Evolutionary conservation across 2,113 vertebrate genomes (phyloP), one percentile per base, ranked within the genome.

Genomic region (Plotosus lineatus): DNA sequence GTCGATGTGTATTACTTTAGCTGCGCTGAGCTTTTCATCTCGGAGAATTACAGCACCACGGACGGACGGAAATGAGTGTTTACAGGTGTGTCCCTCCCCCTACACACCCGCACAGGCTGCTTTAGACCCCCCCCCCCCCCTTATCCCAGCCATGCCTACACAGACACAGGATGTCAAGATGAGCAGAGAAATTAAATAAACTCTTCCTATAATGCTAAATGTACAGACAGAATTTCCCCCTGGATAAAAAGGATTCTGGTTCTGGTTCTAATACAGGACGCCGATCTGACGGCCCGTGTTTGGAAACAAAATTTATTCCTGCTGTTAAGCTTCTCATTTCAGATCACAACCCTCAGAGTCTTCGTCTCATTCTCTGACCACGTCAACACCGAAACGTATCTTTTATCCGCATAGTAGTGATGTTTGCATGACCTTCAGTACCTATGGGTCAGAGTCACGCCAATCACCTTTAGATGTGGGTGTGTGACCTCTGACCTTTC

Each of bases 1-100:
- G 33, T 60, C n/a, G 60, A 51, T 73, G 40, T 79, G 78, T 44
- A 75, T 83, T 60, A 69, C 61, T 48, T 68, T 53, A 83, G 38
- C 65, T 53, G 44, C 77, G 14, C 38, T 65, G 71, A 56, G 56
- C 61, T 46, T 61, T 50, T 55, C 44, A 42, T 5, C 46, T 28
- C 26, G 1, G 48, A 55, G 36, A 79, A 69, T 79, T 69, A 71
- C 77, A 56, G 77, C 65, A 28, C 50, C 0, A 31, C n/a, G 42
- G 46, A 15, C n/a, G 42, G 46, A 15, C 1, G 44, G 28, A 51
- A 78, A 65, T 50, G 50, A n/a, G 31, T 61, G 77, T 28, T 26
- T 60, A 55, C n/a, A 79, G 50, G 51, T 71, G 65, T 23, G 10
- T 31, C 33, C 10, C 17, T 1, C 36, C 4, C 10, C 8, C 77